Base-by-base conservation (phyloP, 2,113 vertebrate genomes). In the Psittacula cyanocephala region DNA sequence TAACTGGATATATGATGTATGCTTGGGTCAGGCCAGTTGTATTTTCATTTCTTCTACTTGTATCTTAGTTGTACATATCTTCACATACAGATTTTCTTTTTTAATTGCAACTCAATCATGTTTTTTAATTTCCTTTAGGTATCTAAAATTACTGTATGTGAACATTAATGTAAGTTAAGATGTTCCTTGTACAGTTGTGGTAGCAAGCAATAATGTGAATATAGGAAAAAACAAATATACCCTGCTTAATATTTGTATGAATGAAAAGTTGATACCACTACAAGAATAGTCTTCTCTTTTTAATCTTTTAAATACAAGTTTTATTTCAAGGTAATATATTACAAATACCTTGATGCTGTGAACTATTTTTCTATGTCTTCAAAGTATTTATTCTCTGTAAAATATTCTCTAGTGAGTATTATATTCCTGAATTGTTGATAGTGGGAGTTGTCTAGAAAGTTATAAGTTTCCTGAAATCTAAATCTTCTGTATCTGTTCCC, bases 161-260 rank as follows among this genome's bases (percentile, higher is more conserved):
- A 92, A 81, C 96, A 96, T 95, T 94, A 88, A 70, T 95, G 77
- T 97, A 95, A 95, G 82, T 95, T 96, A 97, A 95, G 94, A 97
- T 92, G 91, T 96, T 98, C 94, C 69, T 93, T 96, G 93, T 97
- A 96, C 85, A 95, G 79, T 95, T 98, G 97, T 98, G 97, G 89
- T 98, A 97, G 97, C 89, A 94, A 98, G 98, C 98, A 98, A 98
- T 98, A 98, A 98, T 98, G 97, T 98, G 98, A 98, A 98, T 98
- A 98, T 96, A 97, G 95, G 89, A 96, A 97, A 93, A 97, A 93
- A 52, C 86, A 96, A 93, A 97, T 97, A 96, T 95, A 97, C 88
- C 97, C 93, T 95, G 96, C 97, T 96, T 97, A 98, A 87, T 98
- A 97, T 98, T 98, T 98, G 97, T 98, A 98, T 98, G 96, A 97